Percentiles rank a stretch among this genome's conserved stretches.
Conservation (phyloP, 2,888 invertebrate genomes). For the Plagodis pulveraria region DNA sequence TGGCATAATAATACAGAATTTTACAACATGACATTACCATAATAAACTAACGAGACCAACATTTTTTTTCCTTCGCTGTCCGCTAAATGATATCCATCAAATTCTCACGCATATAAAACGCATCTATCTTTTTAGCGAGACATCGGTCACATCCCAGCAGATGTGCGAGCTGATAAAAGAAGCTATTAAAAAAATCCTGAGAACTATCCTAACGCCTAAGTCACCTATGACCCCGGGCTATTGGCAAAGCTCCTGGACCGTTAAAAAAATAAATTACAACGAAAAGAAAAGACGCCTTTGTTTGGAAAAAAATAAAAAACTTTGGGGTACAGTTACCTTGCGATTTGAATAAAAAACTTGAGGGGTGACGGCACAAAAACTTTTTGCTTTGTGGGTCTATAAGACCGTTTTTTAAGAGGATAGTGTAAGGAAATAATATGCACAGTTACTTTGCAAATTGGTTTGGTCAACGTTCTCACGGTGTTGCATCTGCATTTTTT, state of each 20-base stretch:
- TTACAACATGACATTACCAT: too few relatives aligned
- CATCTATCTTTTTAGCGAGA: slow-evolving; percentile 34
- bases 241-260: slow-evolving; percentile 61
- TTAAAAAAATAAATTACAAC: slow-evolving; percentile 74
- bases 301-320: slow-evolving; percentile 70
- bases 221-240: slow-evolving; percentile 82
- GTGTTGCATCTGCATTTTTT: slow-evolving; percentile 18
- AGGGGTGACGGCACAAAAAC: slow-evolving; percentile 73
- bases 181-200: slow-evolving; percentile 71
- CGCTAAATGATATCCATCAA: slow-evolving; percentile 9
- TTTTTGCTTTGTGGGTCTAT: slow-evolving; percentile 9
- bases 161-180: slow-evolving; percentile 69
- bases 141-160: slow-evolving; percentile 56
- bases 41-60: too few relatives aligned
- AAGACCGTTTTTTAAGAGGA: slow-evolving; percentile 72
- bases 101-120: slow-evolving; percentile 31
- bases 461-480: slow-evolving; percentile 77
- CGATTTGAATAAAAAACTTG: slow-evolving; percentile 77
- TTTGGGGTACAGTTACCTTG: slow-evolving; percentile 70
- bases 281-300: slow-evolving; percentile 73
- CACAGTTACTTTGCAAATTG: slow-evolving; percentile 71
- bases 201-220: slow-evolving; percentile 69
- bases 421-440: slow-evolving; percentile 60
- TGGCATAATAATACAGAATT: too few relatives aligned
- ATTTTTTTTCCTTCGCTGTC: too few relatives aligned